Evolutionary conservation across 23 tunicate species (phyloP).

Genomic region (Botrylloides violaceus): DNA sequence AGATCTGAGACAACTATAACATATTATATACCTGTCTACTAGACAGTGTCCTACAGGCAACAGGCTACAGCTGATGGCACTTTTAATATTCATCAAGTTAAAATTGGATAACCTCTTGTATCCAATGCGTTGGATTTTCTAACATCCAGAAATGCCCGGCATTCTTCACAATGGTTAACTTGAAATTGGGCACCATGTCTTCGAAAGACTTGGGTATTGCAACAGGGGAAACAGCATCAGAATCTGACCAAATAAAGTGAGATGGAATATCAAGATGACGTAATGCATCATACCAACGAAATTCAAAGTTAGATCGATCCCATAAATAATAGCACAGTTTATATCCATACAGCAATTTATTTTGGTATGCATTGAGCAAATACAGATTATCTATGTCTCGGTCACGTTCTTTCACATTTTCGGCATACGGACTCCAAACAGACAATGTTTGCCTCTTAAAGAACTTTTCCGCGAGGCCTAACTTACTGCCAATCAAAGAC

Average conservation of each 20-base stretch:
- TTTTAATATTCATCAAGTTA: constrained; percentile 11
- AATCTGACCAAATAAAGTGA: constrained; percentile 76
- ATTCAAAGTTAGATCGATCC: constrained; percentile 90
- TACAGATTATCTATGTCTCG: constrained; percentile 28
- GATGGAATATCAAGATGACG: constrained; percentile 36
- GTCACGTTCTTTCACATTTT: constrained; percentile 18
- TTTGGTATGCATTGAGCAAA: constrained; percentile 26
- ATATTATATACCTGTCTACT: too few species aligned
- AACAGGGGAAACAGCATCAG: constrained; percentile 82
- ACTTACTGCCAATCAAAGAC: not conserved
- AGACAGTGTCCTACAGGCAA: too few species aligned
- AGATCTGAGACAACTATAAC: too few species aligned
- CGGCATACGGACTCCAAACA: constrained; percentile 40
- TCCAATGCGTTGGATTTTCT: constrained; percentile 77
- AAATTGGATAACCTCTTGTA: constrained; percentile 27
- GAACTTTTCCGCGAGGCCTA: constrained; percentile 4
- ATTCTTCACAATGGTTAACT: constrained; percentile 15
- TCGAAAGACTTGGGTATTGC: constrained; percentile 43
- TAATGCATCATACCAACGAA: constrained; percentile 85
- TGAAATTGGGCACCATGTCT: constrained; percentile 24
- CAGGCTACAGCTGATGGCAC: too few species aligned
- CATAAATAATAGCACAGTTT: constrained; percentile 73
- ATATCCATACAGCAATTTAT: constrained; percentile 16
- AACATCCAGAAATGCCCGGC: constrained; percentile 91
- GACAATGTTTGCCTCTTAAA: constrained; percentile 23